Percentiles rank a stretch among this genome's conserved stretches.
phyloP scores from a whole-genome alignment of 2,888 invertebrate genomes.

The Hetaerina titia region DNA sequence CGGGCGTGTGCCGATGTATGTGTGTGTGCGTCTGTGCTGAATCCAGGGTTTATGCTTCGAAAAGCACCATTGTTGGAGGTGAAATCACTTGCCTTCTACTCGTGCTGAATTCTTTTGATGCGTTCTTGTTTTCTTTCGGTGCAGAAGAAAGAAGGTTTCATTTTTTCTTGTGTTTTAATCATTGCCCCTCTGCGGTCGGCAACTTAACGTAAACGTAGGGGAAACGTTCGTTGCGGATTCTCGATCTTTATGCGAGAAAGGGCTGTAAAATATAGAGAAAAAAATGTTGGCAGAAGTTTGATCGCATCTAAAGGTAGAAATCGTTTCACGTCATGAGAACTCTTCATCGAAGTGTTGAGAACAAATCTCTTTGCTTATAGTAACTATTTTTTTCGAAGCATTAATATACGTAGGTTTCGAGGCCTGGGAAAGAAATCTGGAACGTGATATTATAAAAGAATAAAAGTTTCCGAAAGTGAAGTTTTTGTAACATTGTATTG shows the following conservation, averaged over 20 bases:
- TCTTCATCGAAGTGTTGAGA: no score
- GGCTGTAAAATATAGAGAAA: neutral
- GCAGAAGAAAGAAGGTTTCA: neutral
- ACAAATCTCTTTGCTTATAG: no score
- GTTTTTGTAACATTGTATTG: neutral
- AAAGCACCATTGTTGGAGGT: constrained; percentile 23
- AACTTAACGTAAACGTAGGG: neutral
- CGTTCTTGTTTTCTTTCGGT: neutral
- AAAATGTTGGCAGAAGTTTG: neutral
- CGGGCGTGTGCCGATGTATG: neutral
- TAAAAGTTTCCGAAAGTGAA: neutral
- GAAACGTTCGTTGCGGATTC: neutral
- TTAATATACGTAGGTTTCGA: neutral
- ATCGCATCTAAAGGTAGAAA: neutral
- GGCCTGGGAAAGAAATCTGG: neutral
- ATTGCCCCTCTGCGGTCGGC: neutral
- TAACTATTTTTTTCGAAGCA: no score
- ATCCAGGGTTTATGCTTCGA: constrained; percentile 26
- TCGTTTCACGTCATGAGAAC: no score
- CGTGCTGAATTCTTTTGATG: neutral
- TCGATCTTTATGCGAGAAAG: neutral
- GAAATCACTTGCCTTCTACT: constrained; percentile 28
- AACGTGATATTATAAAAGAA: neutral
- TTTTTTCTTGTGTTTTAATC: neutral
- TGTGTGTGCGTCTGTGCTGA: neutral